Percentiles rank a stretch among this genome's conserved stretches.
Conservation (phyloP, 2,797 vertebrate genomes). For the Xenentodon cancila region DNA sequence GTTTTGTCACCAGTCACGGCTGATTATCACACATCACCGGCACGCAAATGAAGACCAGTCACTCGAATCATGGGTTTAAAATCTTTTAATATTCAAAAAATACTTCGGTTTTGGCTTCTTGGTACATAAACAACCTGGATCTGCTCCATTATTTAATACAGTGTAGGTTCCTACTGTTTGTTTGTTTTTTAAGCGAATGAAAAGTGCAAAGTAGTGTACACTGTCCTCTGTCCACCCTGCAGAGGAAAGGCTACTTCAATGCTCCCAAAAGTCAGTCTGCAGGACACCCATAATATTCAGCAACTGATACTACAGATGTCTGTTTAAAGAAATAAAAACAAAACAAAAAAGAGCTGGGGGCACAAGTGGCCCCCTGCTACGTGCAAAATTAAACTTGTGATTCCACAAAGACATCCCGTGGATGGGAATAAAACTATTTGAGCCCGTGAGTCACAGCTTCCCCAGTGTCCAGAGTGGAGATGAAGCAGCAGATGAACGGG, state of each 20-base stretch:
- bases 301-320: conserved; percentile 29
- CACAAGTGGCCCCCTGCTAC: conserved; percentile 41
- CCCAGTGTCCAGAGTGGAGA: conserved; percentile 44
- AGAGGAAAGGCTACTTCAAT: conserved; percentile 65
- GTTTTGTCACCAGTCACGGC: conserved; percentile 5
- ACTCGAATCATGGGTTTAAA: conserved; percentile 47
- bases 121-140: conserved; percentile 73
- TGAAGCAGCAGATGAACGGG: conserved; percentile 66
- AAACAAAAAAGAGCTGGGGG: conserved; percentile 14
- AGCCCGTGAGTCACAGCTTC: conserved; percentile 33
- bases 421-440: conserved; percentile 18
- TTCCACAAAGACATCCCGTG: conserved; percentile 43
- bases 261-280: conserved; percentile 48
- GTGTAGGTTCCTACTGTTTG: conserved; percentile 66
- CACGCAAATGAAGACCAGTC: conserved; percentile 23
- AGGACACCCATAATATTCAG: conserved; percentile 27
- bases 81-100: conserved; percentile 82
- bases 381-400: conserved; percentile 59
- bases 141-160: conserved; percentile 64
- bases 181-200: conserved; percentile 53
- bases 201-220: conserved; percentile 79
- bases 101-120: conserved; percentile 76
- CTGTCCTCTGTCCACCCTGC: conserved; percentile 56
- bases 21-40: background rate
- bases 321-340: background rate